Evolutionary conservation across 1,140 invertebrate genomes (phyloP).

Genomic region (Stenopsyche tienmushanensis): DNA sequence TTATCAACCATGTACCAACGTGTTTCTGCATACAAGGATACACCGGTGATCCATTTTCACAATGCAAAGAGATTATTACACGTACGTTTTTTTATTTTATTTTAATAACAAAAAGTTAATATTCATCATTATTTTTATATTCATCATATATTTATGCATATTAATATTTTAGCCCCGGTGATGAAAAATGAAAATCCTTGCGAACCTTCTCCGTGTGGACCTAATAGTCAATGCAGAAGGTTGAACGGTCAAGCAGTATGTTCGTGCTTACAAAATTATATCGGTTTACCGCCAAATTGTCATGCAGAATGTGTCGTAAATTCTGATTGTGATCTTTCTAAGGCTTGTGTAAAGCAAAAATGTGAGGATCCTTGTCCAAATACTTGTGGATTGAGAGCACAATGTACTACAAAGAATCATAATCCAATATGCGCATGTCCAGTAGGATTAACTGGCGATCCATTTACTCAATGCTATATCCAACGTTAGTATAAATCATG

Average conservation of each 20-base stretch:
- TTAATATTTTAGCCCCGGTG: slow-evolving; percentile 55
- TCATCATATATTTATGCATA: slow-evolving; percentile 12
- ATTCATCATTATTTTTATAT: slow-evolving; percentile 8
- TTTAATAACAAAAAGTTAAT: background rate
- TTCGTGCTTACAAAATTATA: slow-evolving; percentile 68
- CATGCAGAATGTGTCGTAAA: slow-evolving; percentile 75
- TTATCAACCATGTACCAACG: slow-evolving; percentile 71
- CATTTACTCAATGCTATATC: slow-evolving; percentile 62
- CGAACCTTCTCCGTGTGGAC: slow-evolving; percentile 73
- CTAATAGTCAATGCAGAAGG: slow-evolving; percentile 73
- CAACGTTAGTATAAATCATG: slow-evolving; percentile 46
- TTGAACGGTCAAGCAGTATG: slow-evolving; percentile 72
- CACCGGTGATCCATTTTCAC: slow-evolving; percentile 78
- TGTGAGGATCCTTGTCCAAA: slow-evolving; percentile 79
- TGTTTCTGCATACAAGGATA: slow-evolving; percentile 73
- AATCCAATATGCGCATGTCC: slow-evolving; percentile 72
- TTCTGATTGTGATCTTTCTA: slow-evolving; percentile 68
- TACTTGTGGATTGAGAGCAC: slow-evolving; percentile 71
- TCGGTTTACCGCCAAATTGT: slow-evolving; percentile 72
- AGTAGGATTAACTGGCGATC: slow-evolving; percentile 72
- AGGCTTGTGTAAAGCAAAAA: slow-evolving; percentile 76
- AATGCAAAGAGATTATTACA: slow-evolving; percentile 63
- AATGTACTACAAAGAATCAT: slow-evolving; percentile 69
- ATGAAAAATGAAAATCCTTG: slow-evolving; percentile 64
- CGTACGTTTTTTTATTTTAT: slow-evolving; percentile 53